Conservation (phyloP, 1,140 invertebrate genomes). For the Hermatobates lingyangjiaoensis region DNA sequence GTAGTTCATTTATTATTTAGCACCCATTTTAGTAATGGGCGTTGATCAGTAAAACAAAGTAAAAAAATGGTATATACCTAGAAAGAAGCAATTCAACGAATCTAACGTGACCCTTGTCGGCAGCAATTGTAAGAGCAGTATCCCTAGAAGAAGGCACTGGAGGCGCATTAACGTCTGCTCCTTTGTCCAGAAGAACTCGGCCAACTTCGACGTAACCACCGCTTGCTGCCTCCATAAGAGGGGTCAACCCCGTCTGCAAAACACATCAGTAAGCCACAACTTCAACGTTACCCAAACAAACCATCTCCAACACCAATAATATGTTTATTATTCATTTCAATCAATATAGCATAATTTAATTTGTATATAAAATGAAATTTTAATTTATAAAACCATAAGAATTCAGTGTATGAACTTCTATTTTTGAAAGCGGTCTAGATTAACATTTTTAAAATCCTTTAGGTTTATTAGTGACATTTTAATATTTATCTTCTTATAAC, state of each 20-base stretch:
- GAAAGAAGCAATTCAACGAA: conserved; percentile 74
- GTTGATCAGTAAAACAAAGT: too few relatives aligned
- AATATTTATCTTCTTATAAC: too few relatives aligned
- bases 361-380: background rate
- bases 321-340: background rate
- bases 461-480: too few relatives aligned
- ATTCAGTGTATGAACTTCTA: too few relatives aligned
- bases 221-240: conserved; percentile 97
- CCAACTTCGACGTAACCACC: conserved; percentile 98
- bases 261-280: too few relatives aligned
- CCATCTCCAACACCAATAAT: too few relatives aligned
- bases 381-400: too few relatives aligned
- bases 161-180: conserved; percentile 95
- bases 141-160: conserved; percentile 94
- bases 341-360: background rate
- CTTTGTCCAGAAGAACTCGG: conserved; percentile 81
- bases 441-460: too few relatives aligned
- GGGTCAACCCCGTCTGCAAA: conserved; percentile 78
- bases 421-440: too few relatives aligned
- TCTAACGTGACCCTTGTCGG: conserved; percentile 94
- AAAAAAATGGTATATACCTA: conserved; percentile 21
- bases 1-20: too few relatives aligned
- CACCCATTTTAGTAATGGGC: too few relatives aligned
- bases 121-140: conserved; percentile 95
- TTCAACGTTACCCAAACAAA: conserved; percentile 7